Percentiles rank a stretch among this genome's conserved stretches.
These are phyloP conservation scores for Conus ventricosus DNA, from an alignment of 1,140 invertebrate species.

Conservation along the genomic window DNA sequence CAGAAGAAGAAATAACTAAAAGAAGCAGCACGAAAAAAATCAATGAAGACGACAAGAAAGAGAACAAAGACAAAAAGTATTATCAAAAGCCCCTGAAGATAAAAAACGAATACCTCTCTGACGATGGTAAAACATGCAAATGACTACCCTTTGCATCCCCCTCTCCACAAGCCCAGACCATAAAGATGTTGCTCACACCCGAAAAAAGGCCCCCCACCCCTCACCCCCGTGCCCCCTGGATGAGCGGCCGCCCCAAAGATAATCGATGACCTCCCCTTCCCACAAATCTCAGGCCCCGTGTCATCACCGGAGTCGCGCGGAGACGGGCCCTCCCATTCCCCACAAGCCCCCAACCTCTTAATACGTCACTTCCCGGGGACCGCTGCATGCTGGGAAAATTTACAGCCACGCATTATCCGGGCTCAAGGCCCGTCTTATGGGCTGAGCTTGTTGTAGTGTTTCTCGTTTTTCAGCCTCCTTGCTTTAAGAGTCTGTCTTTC, in stretches of 20 bases:
- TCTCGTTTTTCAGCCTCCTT: slow-evolving; percentile 10
- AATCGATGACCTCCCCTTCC: background rate
- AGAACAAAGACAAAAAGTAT: too few species aligned
- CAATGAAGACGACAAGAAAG: too few species aligned
- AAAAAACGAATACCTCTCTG: too few species aligned
- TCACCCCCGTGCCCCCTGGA: too few species aligned
- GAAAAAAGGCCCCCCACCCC: too few species aligned
- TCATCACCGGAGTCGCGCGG: slow-evolving; percentile 5
- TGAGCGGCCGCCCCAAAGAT: background rate
- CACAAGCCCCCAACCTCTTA: slow-evolving; percentile 24
- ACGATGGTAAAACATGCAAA: too few species aligned
- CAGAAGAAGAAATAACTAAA: too few species aligned
- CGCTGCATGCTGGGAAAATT: slow-evolving; percentile 32
- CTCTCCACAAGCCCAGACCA: too few species aligned
- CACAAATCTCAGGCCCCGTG: slow-evolving; percentile 32
- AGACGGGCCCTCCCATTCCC: slow-evolving; percentile 15
- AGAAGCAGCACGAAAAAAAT: too few species aligned
- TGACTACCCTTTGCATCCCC: too few species aligned
- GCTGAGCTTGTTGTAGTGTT: slow-evolving; percentile 9
- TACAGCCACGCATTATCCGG: slow-evolving; percentile 33
- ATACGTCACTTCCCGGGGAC: slow-evolving; percentile 20
- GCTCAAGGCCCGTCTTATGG: slow-evolving; percentile 12
- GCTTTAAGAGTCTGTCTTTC: slow-evolving; percentile 18
- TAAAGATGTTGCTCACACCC: too few species aligned
- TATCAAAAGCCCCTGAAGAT: too few species aligned